Evolutionary conservation across 2,797 vertebrate genomes (phyloP).

Genomic region (Cuniculus paca): DNA sequence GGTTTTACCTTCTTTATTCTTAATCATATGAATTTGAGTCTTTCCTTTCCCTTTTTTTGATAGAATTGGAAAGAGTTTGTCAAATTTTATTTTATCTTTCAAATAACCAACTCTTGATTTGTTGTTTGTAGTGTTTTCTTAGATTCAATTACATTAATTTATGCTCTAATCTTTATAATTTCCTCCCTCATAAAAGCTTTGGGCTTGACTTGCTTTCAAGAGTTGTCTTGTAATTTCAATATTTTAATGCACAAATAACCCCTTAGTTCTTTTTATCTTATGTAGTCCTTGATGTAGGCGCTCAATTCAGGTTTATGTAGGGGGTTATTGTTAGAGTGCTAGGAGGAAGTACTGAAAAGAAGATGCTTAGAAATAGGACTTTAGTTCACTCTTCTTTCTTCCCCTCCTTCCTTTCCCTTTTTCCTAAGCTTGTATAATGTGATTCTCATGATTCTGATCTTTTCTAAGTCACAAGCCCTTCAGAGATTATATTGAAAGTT

Average conservation of each 20-base stretch:
- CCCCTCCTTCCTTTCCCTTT: not conserved
- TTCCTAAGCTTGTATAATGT: not conserved
- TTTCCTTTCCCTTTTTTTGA: no score
- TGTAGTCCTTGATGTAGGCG: not conserved
- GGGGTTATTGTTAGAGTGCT: not conserved
- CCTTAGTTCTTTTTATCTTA: slow-evolving; percentile 46
- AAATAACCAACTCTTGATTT: not conserved
- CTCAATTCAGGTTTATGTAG: not conserved
- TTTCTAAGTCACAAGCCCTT: slow-evolving; percentile 45
- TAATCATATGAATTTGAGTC: no score
- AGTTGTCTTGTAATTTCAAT: slow-evolving; percentile 3
- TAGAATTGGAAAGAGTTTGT: not conserved
- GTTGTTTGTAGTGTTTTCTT: not conserved
- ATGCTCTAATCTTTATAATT: not conserved
- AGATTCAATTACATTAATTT: not conserved
- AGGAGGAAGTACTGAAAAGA: slow-evolving; percentile 26
- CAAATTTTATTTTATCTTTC: not conserved
- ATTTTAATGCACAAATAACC: slow-evolving; percentile 39
- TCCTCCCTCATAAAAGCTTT: not conserved
- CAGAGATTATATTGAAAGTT: slow-evolving; percentile 42
- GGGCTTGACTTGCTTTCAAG: not conserved
- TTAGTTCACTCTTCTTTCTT: not conserved
- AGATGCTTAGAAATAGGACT: slow-evolving; percentile 1
- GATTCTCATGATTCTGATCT: slow-evolving; percentile 14
- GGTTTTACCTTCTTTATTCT: no score